Evolutionary conservation across 2,888 invertebrate genomes (phyloP), one percentile per base, ranked within the genome.

Genomic region (Fissipunctia ypsillon): DNA sequence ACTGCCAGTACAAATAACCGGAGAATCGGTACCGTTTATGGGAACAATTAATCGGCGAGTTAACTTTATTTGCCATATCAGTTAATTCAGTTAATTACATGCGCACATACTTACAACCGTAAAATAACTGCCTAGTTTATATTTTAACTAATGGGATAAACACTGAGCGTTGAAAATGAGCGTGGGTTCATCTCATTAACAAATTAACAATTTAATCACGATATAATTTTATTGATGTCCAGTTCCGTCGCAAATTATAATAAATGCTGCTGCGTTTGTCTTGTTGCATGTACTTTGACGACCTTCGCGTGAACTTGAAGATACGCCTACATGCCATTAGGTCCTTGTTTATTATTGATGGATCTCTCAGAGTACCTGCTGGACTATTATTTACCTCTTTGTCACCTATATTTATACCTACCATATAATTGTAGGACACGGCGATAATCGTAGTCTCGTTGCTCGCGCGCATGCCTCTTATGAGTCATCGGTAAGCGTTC

Each of bases 401-500:
- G 94, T 94, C 93, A 93, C 90, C 91, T 93, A 92, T 93, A 93
- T 93, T 92, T 92, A 93, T 93, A 92, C 89, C 86, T 90, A 89
- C 89, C 89, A 90, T 92, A 91, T 94, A 93, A 93, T 94, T 92
- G 94, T 94, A 94, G 92, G 92, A 93, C 93, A 92, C 87, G 78
- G 88, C 91, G 93, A 93, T 94, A 93, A 94, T 94, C 93, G 91
- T 88, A 89, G 92, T 92, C 89, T 93, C 86, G 88, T 90, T 94
- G 94, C 95, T 91, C 95, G 94, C 92, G 95, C 95, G 95, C 95
- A 92, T 93, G 91, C 91, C 91, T 90, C 84, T 87, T 86, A 89
- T 96, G 96, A 96, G 93, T 96, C 96, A 96, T 91, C 93, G 90
- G 91, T 89, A 92, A 92, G 92, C 92, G 93, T 92, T 93, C 89